Base-by-base conservation (phyloP, 2,113 vertebrate genomes). In the Halichoerus grypus region DNA sequence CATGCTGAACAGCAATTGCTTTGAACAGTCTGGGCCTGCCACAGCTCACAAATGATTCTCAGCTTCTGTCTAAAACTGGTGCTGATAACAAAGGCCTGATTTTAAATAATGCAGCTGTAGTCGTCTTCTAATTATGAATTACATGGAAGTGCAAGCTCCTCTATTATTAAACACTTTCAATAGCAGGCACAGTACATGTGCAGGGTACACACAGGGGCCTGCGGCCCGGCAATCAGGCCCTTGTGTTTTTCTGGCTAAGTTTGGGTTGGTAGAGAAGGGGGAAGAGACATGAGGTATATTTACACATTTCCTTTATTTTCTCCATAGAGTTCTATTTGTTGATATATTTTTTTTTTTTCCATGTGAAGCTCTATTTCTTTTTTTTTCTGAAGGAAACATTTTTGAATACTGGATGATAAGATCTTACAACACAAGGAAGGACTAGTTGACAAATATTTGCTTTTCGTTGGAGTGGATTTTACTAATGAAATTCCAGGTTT, bases 1-100 rank as follows among this genome's bases (percentile, higher is more conserved):
- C 99, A 99, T 98, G 98, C 99, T 99, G 98, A 99, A 99, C 99
- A 98, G 98, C 99, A 99, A 99, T 99, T 99, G 99, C 99, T 99
- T 99, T 99, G 99, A 99, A 99, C 99, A 99, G 99, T 97, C 98
- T 98, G 98, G 98, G 98, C 99, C 98, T 99, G 98, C 98, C 98
- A 98, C 99, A 98, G 99, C 99, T 99, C 99, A 99, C 99, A 98
- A 98, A 98, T 98, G 98, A 98, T 99, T 99, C 98, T 98, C 98
- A 93, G 98, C 98, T 98, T 98, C 98, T 98, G 98, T 99, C 98
- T 98, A 99, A 99, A 99, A 99, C 98, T 98, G 98, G 98, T 98
- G 98, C 98, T 98, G 98, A 99, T 99, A 99, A 99, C 99, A 99
- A 99, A 98, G 97, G 97, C 97, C 98, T 98, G 97, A 98, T 98